Evolutionary conservation across 2,113 vertebrate genomes (phyloP).

Genomic region (Leptocoma aspasia): DNA sequence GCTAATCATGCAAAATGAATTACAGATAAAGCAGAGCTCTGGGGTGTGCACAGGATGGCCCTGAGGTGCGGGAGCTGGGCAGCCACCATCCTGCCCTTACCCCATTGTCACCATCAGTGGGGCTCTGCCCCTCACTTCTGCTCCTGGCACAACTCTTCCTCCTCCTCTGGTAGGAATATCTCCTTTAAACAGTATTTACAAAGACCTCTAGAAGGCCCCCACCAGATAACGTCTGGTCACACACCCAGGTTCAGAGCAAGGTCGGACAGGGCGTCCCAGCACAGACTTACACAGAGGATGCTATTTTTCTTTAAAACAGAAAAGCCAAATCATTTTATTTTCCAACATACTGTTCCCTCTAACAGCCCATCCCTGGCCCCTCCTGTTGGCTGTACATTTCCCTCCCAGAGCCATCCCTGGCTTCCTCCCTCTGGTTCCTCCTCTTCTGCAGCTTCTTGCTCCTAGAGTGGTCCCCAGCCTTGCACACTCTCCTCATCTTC

Average conservation of each 20-base stretch:
- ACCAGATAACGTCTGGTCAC: not conserved
- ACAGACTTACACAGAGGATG: not conserved
- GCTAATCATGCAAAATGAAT: slow-evolving; percentile 13
- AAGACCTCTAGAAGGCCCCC: not conserved
- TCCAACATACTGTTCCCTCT: not conserved
- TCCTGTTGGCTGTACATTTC: not conserved
- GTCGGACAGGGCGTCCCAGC: not conserved
- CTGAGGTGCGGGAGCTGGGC: not conserved
- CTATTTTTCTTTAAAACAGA: not conserved
- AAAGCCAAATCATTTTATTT: not conserved
- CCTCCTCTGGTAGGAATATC: not conserved
- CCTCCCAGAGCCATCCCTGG: not conserved
- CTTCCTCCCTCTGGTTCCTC: not conserved
- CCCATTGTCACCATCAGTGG: fast-evolving
- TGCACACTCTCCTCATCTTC: not conserved
- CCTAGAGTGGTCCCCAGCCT: not conserved
- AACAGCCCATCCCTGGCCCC: not conserved
- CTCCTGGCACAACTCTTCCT: not conserved
- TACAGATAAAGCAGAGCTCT: not conserved
- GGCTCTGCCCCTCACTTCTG: not conserved
- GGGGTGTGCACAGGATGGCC: not conserved
- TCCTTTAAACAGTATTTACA: not conserved
- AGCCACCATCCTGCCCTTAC: not conserved
- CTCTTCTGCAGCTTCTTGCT: not conserved
- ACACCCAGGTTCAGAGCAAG: slow-evolving; percentile 16